Percentiles rank a stretch among this genome's conserved stretches.
Conservation (phyloP, 1,140 invertebrate species). For the Pararge aegeria region DNA sequence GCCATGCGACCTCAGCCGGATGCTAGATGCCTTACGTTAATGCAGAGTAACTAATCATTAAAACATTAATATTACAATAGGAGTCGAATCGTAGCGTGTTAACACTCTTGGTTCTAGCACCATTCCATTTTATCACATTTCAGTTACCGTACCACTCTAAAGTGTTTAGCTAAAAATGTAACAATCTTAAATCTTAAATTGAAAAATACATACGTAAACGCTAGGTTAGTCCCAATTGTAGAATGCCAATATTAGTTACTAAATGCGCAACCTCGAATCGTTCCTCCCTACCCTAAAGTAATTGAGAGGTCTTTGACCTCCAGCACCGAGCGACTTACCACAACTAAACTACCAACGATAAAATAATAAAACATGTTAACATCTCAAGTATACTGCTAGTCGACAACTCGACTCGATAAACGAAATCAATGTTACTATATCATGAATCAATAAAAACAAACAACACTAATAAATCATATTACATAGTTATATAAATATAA, state of each 20-base stretch:
- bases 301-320: constrained; percentile 71
- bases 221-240: constrained; percentile 81
- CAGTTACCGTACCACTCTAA: constrained; percentile 81
- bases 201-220: constrained; percentile 79
- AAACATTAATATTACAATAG: constrained; percentile 77
- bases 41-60: constrained; percentile 75
- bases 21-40: constrained; percentile 76
- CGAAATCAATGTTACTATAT: constrained; percentile 70
- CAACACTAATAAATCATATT: constrained; percentile 81
- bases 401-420: constrained; percentile 58
- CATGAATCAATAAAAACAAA: constrained; percentile 80
- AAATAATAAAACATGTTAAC: constrained; percentile 73
- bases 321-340: constrained; percentile 58
- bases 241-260: constrained; percentile 80
- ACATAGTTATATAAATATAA: constrained; percentile 77
- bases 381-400: constrained; percentile 50
- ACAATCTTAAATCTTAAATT: constrained; percentile 79
- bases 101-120: constrained; percentile 79
- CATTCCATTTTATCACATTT: constrained; percentile 81
- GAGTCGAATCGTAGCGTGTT: constrained; percentile 78
- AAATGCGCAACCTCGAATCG: constrained; percentile 76
- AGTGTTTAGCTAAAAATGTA: constrained; percentile 81
- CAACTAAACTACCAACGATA: constrained; percentile 75
- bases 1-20: constrained; percentile 67
- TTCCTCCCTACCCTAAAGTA: constrained; percentile 66